Base-by-base conservation (phyloP, 35 echinoderm and acorn worm genomes). In the Lytechinus variegatus region DNA sequence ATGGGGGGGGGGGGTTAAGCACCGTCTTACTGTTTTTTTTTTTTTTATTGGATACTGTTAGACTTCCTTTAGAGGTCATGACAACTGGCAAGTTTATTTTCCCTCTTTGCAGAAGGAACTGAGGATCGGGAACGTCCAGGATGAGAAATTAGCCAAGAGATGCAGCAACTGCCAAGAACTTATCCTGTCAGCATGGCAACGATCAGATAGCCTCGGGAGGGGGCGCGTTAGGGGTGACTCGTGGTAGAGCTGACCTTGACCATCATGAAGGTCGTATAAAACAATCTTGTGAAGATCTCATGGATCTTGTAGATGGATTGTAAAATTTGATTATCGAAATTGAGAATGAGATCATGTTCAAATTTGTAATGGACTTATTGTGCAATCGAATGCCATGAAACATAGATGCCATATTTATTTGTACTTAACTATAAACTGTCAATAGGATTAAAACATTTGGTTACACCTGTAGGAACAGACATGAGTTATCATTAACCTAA, bases 181-280 rank as follows among this genome's bases (percentile, higher is more conserved):
- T 14, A 96, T 97, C 86, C 94, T 96, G 27, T 96, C 97, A 27
- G 60, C 97, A 61, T 97, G 97, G 97, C 95, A 97, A 93, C 87
- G 95, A 28, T 95, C 94, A 61, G 97, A 97, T 87, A 97, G 95
- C 94, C 54, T 97, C 10, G 58, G 86, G 52, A 94, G 97, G 61
- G 97, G 97, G 56, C 92, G 97, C 27, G 86, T 97, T 9, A 92
- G 97, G 27, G 95, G 97, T 2, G 95, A 96, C 57, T 96, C 95
- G 6, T 97, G 97, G 97, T 97, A 90, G 88, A 90, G 19, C 6
- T 19, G 19, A 79, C n/a, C 14, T 24, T 79, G 66, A 8, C 21
- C n/a, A 24, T 16, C n/a, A 24, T 79, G 19, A 5, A 79, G 66
- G 16, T 19, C 19, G 19, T 19, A 79, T 79, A 2, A 7, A 5